These are phyloP conservation scores for Hiodon tergisus DNA, from an alignment of 2,113 vertebrate genomes.

Conservation along the genomic window DNA sequence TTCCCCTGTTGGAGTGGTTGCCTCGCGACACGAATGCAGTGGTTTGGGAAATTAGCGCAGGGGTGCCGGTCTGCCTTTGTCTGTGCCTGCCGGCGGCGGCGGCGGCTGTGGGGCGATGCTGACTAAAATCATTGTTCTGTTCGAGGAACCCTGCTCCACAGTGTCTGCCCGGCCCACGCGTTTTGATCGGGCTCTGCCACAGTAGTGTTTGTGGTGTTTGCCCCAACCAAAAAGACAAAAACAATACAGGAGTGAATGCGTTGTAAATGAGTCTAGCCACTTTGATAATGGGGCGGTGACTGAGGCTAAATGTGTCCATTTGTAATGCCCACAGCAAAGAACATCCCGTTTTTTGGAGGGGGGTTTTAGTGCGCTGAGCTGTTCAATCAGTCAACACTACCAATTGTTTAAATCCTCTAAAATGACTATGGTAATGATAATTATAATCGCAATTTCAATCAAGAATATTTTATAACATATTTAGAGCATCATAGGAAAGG, in stretches of 20 bases:
- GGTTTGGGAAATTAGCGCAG: conserved; percentile 63
- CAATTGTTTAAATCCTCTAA: not conserved
- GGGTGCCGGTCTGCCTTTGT: conserved; percentile 41
- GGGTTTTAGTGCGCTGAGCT: not conserved
- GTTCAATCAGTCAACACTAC: not conserved
- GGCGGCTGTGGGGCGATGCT: conserved; percentile 39
- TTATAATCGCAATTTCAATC: not conserved
- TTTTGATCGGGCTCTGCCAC: not conserved
- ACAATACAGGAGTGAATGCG: not conserved
- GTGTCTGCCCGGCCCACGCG: not conserved
- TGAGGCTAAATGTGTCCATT: not conserved
- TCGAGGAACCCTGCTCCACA: not conserved
- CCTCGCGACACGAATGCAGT: conserved; percentile 42
- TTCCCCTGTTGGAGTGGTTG: conserved; percentile 39
- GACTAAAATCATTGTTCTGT: conserved; percentile 14
- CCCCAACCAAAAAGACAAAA: not conserved
- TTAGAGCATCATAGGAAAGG: not conserved
- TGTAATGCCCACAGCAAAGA: not conserved
- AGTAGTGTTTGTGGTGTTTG: not conserved
- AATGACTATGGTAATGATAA: not conserved
- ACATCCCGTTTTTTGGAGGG: not conserved
- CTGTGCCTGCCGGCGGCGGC: conserved; percentile 28
- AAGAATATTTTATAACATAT: not conserved
- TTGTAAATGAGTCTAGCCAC: not conserved
- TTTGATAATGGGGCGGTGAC: not conserved